A percentile compares a stretch with the other conserved stretches of the same genome.
These are phyloP conservation scores for Venusia cambrica DNA, from an alignment of 2,888 invertebrate species.

Conservation along the genomic window DNA sequence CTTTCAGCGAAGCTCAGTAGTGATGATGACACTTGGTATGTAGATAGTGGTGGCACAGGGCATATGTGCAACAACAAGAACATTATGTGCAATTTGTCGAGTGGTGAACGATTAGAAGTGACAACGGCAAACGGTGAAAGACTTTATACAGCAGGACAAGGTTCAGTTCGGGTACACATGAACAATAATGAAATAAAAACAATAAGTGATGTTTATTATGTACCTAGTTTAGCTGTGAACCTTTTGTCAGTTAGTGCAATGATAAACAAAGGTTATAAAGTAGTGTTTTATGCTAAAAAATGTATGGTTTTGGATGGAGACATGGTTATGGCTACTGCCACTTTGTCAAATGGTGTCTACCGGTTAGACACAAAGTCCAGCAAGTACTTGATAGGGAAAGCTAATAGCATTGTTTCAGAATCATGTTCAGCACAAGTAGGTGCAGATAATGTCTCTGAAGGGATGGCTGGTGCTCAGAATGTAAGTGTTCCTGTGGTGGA, in stretches of 20 bases:
- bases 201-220: slow-evolving; percentile 18
- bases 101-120: no score
- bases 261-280: slow-evolving; percentile 3
- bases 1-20: no score
- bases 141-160: slow-evolving; percentile 5
- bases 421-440: background rate
- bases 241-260: slow-evolving; percentile 20
- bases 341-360: slow-evolving; percentile 8
- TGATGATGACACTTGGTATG: no score
- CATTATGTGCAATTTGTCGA: no score
- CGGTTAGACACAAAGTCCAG: background rate
- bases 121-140: slow-evolving; percentile 12
- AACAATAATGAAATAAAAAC: slow-evolving; percentile 8
- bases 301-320: slow-evolving; percentile 5
- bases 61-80: no score
- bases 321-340: slow-evolving; percentile 4
- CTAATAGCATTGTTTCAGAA: background rate
- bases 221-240: slow-evolving; percentile 18
- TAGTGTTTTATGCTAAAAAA: slow-evolving; percentile 6
- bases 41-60: no score
- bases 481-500: background rate
- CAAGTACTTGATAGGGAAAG: background rate
- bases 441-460: background rate
- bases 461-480: background rate
- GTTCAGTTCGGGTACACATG: slow-evolving; percentile 8